Base-by-base conservation (phyloP, 1,140 invertebrate genomes). In the Magallana angulata region DNA sequence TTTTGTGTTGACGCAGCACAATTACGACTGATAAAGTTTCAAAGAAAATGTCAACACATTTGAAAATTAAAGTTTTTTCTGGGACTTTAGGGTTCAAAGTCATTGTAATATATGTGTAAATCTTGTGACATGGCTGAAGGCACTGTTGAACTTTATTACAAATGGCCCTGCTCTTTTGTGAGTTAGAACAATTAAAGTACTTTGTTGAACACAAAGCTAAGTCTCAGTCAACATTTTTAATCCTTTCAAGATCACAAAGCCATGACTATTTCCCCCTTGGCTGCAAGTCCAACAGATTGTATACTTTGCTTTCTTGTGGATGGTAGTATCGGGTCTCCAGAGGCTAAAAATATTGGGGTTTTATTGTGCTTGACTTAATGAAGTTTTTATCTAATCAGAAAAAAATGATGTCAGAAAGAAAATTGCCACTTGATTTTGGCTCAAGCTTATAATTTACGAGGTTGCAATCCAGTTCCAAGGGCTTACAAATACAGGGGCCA, bases 1-100 rank as follows among this genome's bases (percentile, higher is more conserved):
- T 76, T 76, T 76, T 30, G 68, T 76, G 68, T 76, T 76, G 68
- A 76, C 24, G 68, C 68, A 76, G 68, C 68, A 76, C 68, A 76
- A 76, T 76, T 76, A 30, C 36, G 36, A 76, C 68, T 76, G 68
- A 76, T 76, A 76, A 76, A 48, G 12, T 76, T 76, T 76, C 68
- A 76, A 71, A 18, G 64, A 24, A 71, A 24, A 71, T 11, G 64
- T 71, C 64, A 71, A 71, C 64, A 71, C 64, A 3, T 71, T 18
- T 48, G 1, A 14, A 71, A 71, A 71, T 71, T 71, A 24, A 18
- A 71, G 64, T 71, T 71, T 71, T 30, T 71, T 18, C 12, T 7
- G 24, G 7, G 64, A 18, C 18, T 11, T 24, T 71, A 71, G 18
- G 7, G 30, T 71, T 71, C 30, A 71, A 71, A 71, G 18, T 71